Percentiles rank a stretch among this genome's conserved stretches.
Evolutionary conservation across 2,797 vertebrate species (phyloP).

Genomic region (Acanthurus leucopareius): DNA sequence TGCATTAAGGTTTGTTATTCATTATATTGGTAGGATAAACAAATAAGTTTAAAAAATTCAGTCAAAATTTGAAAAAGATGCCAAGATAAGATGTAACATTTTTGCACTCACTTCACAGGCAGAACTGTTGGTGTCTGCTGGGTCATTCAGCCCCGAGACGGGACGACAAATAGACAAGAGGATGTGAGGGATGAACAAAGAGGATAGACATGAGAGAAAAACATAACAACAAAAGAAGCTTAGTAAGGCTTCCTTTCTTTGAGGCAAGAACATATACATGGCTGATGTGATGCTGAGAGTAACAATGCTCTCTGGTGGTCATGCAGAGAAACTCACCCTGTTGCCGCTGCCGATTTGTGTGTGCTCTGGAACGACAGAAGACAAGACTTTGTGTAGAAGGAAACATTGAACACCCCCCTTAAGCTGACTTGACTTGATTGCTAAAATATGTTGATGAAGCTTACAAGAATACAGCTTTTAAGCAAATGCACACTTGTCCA

Average conservation of each 20-base stretch:
- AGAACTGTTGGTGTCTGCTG: constrained; percentile 66
- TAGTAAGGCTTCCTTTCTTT: constrained; percentile 35
- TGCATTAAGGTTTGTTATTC: background rate
- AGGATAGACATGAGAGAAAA: constrained; percentile 32
- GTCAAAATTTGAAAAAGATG: constrained; percentile 1
- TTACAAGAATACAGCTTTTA: background rate
- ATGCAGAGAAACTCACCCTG: constrained; percentile 71
- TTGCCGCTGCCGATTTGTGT: constrained; percentile 40
- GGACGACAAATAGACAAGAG: constrained; percentile 42
- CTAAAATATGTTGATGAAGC: background rate
- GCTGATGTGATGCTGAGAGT: constrained; percentile 56
- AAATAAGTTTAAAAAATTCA: constrained; percentile 1
- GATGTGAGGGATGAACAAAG: constrained; percentile 43
- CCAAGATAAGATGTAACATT: constrained; percentile 15
- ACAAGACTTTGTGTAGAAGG: background rate
- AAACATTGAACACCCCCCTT: background rate
- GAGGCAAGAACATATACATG: constrained; percentile 26
- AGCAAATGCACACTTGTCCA: background rate
- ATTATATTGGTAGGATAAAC: constrained; percentile 13
- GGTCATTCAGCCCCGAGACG: constrained; percentile 42
- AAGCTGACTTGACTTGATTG: background rate
- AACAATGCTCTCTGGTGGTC: constrained; percentile 80
- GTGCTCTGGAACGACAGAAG: constrained; percentile 52
- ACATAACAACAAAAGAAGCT: constrained; percentile 40
- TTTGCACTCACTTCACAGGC: constrained; percentile 77